Conservation (phyloP, 2,797 vertebrate species). For the Rhinogobio ventralis region DNA sequence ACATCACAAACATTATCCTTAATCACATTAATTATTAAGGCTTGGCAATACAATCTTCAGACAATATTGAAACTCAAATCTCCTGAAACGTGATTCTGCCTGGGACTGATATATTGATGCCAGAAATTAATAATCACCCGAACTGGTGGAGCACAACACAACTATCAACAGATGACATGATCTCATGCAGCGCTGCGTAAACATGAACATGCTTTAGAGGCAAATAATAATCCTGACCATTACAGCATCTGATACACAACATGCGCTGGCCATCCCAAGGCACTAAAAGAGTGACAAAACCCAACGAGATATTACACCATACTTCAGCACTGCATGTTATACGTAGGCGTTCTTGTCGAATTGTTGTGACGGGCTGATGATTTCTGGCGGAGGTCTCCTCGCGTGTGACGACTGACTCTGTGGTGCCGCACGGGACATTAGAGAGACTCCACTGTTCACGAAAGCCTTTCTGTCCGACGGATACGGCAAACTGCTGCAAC, state of each 20-base stretch:
- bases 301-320: not conserved
- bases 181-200: conserved; percentile 16
- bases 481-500: conserved; percentile 56
- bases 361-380: conserved; percentile 83
- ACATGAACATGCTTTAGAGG: not conserved
- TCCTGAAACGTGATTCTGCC: not conserved
- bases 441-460: conserved; percentile 81
- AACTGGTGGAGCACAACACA: not conserved
- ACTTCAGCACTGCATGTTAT: conserved; percentile 65
- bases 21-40: not conserved
- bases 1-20: not conserved
- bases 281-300: not conserved
- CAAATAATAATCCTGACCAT: not conserved
- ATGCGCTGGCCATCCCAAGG: not conserved
- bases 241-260: not conserved
- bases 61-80: not conserved
- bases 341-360: conserved; percentile 96
- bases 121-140: not conserved
- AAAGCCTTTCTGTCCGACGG: conserved; percentile 75
- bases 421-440: conserved; percentile 80
- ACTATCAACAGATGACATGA: not conserved
- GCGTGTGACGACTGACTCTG: conserved; percentile 73
- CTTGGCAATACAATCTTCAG: not conserved
- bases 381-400: conserved; percentile 68
- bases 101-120: not conserved